Base-by-base conservation (phyloP, 1,140 invertebrate genomes). In the Diachasmimorpha longicaudata region DNA sequence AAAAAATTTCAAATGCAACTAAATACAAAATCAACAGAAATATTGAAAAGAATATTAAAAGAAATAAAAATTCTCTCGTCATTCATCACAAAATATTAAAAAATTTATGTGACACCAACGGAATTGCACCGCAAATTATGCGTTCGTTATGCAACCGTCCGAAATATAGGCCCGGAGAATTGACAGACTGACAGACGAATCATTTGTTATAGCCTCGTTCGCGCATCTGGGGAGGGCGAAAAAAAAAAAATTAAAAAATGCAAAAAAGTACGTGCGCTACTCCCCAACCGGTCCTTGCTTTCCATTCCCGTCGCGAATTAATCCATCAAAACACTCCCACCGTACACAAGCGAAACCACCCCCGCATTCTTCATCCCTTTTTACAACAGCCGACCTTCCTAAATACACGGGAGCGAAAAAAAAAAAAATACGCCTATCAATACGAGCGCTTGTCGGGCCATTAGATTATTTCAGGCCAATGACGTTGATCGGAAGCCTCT, bases 281-380 rank as follows among this genome's bases (percentile, higher is more conserved):
- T 71, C 81, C 78, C 78, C 79, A 78, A 78, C 79, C 81, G 76
- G 81, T 83, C 79, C 81, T 82, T 82, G 83, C 85, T 81, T 86
- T 87, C 85, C 82, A 78, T 81, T 86, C 81, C 78, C 79, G 80
- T 85, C 81, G 82, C 81, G 84, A 87, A 87, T 87, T 87, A 87
- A 87, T 87, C 85, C 85, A 87, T 87, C 85, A 87, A 86, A 86
- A 85, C 84, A 82, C 81, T 81, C 80, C 72, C 63, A 37, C 36
- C 16, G 63, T 68, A 31, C 66, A 73, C 19, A 37, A 67, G 58
- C 37, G 19, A 21, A 14, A 46, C 55, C 55, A 55, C 74, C 70
- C 76, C 66, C 70, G 75, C 77, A 75, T 39, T 39, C 31, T 68
- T 37, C 31, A 37, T 68, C 52, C 37, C 55, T 73, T 73, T 73